A percentile compares a stretch with the other conserved stretches of the same genome.
phyloP scores from a whole-genome alignment of 2,888 invertebrate species.

The Heliconius aoede region DNA sequence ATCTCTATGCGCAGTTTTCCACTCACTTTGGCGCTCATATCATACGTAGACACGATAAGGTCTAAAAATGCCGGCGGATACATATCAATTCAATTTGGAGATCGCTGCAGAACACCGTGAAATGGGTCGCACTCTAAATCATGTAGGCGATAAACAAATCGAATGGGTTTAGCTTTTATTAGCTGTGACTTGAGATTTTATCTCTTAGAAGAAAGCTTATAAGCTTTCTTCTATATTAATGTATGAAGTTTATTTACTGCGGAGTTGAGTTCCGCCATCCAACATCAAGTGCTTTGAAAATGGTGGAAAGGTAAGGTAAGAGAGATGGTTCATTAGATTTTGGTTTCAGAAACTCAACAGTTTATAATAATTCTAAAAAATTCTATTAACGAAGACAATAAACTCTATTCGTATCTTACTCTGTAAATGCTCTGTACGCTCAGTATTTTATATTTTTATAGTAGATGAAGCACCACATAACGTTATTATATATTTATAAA shows the following conservation, averaged over 20 bases:
- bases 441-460: background rate
- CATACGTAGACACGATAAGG: constrained; percentile 68
- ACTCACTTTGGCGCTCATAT: constrained; percentile 72
- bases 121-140: constrained; percentile 76
- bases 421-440: too few species aligned
- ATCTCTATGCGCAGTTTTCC: constrained; percentile 67
- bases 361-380: background rate
- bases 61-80: constrained; percentile 79
- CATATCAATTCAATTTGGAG: constrained; percentile 82
- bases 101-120: constrained; percentile 67
- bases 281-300: background rate
- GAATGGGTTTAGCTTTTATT: constrained; percentile 77
- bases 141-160: constrained; percentile 78
- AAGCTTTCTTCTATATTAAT: background rate
- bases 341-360: too few species aligned
- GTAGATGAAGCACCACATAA: background rate
- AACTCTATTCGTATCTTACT: too few species aligned
- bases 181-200: constrained; percentile 68
- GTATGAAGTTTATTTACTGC: background rate
- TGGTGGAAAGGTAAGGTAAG: too few species aligned
- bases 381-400: too few species aligned
- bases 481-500: constrained; percentile 32
- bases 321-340: background rate
- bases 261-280: background rate
- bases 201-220: constrained; percentile 41